Evolutionary conservation across 2,113 vertebrate species (phyloP), one percentile per base, ranked within the genome.

Genomic region (Equus przewalskii): DNA sequence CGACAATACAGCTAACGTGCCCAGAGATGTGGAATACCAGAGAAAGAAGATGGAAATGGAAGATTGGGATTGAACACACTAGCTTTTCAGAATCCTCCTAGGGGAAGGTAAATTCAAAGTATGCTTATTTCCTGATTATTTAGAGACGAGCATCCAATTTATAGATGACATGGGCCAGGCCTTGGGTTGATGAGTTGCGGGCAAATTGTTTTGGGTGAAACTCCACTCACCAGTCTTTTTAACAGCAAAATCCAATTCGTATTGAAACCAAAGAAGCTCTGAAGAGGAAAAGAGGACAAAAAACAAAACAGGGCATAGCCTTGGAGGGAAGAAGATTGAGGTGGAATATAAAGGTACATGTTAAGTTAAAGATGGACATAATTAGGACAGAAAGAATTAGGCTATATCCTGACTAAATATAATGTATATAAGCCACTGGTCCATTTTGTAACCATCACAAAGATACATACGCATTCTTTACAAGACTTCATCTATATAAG

Each of bases 401-500:
- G 11, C 62, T 22, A 13, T 15, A 7, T 8, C 12, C 26, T 16
- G 7, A 56, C 24, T 72, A 33, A 95, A 44, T 6, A 3, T 8
- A 83, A 64, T 3, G 2, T 14, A 0, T 5, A 6, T 12, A 70
- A 46, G 19, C 21, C 12, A 33, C 1, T n/a, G 30, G 5, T 58
- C 4, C 79, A 10, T 83, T 86, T 58, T n/a, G 60, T 41, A 79
- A 44, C 5, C 22, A 51, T 67, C 19, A 22, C 5, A 44, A 36
- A 56, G 15, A 46, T 4, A 24, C 2, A 0, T 0, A 0, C 4
- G 3, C 5, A 8, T 79, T 88, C 46, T 82, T 94, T 18, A 64
- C 4, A 83, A 81, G 28, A 10, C 28, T 65, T 62, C 30, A 28
- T 16, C 30, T 51, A 11, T 1, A 7, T 22, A 70, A 91, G 1